Evolutionary conservation across 1,140 invertebrate genomes (phyloP), one percentile per base, ranked within the genome.

Genomic region (Plutomurus gul): DNA sequence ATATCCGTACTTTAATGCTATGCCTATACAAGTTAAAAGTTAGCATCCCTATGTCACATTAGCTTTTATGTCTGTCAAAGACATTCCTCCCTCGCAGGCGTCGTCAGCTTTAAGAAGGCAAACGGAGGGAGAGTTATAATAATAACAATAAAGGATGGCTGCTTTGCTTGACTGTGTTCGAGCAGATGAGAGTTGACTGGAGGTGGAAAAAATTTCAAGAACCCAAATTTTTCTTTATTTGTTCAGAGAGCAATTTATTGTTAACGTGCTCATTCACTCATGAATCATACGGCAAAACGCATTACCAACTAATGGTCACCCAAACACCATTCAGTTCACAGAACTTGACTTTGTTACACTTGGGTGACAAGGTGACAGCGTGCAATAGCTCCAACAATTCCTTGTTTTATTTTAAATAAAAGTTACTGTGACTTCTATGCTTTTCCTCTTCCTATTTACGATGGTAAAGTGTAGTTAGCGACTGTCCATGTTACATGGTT

Each of bases 301-400:
- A 33, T 65, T 65, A 30, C 27, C 11, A 10, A 13, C 27, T 33
- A 65, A 65, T 60, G 56, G 27, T 65, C 56, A 33, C 56, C 56
- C 18, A 33, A n/a, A n/a, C 27, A 30, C 56, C 30, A 60, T 33
- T 25, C 56, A n/a, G 27, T 65, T 65, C 56, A 65, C 30, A 11
- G 27, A 65, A 65, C 56, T 65, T 65, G 7, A 43, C 10, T 8
- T 43, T 33, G 56, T 30, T 65, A 65, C 56, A 65, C 56, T 65
- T 65, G 56, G 56, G 56, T 65, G 56, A 65, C 56, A 65, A 65
- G 51, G n/a, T n/a, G n/a, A n/a, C n/a, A n/a, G n/a, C n/a, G n/a
- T 8, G 30, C 22, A 56, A 65, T n/a, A 65, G 27, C 30, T 27
- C n/a, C 56, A 30, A 33, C 27, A 65, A 65, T 65, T 33, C 20